Conservation (phyloP, 2,888 invertebrate genomes). For the Blastobasis adustella region DNA sequence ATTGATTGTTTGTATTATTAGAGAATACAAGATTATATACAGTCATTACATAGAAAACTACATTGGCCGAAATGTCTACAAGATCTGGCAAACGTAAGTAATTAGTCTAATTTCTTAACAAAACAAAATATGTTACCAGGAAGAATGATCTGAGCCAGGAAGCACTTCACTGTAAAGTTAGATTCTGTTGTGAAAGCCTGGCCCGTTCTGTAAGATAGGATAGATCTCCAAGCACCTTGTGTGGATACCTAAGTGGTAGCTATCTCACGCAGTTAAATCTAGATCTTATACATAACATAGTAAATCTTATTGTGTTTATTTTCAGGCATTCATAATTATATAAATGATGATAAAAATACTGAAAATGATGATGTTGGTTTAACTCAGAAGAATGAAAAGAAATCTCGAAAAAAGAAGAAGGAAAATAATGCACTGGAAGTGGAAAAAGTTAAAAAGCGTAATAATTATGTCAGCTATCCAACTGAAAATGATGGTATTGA, state of each 20-base stretch:
- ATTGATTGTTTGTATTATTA: background rate
- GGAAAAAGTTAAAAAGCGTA: slow-evolving; percentile 34
- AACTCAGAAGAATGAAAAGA: slow-evolving; percentile 32
- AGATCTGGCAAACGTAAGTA: slow-evolving; percentile 63
- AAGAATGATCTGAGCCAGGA: no score
- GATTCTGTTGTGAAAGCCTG: no score
- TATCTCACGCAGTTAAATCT: no score
- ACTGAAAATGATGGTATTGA: slow-evolving; percentile 30
- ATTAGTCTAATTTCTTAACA: background rate
- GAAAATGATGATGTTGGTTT: slow-evolving; percentile 17
- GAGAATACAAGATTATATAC: background rate
- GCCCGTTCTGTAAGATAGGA: no score
- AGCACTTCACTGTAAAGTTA: no score
- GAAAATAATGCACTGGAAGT: slow-evolving; percentile 17
- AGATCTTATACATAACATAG: no score
- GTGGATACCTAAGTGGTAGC: no score
- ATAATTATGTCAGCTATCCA: slow-evolving; percentile 51
- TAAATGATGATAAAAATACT: slow-evolving; percentile 24
- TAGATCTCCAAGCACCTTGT: no score
- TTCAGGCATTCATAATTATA: slow-evolving; percentile 47
- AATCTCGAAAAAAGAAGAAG: slow-evolving; percentile 43
- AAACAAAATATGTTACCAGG: no score
- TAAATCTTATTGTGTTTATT: no score
- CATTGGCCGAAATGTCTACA: slow-evolving; percentile 43
- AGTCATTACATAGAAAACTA: no score